Percentiles rank a stretch among this genome's conserved stretches.
Conservation (phyloP, 2,797 vertebrate genomes). For the Sebastes minor region DNA sequence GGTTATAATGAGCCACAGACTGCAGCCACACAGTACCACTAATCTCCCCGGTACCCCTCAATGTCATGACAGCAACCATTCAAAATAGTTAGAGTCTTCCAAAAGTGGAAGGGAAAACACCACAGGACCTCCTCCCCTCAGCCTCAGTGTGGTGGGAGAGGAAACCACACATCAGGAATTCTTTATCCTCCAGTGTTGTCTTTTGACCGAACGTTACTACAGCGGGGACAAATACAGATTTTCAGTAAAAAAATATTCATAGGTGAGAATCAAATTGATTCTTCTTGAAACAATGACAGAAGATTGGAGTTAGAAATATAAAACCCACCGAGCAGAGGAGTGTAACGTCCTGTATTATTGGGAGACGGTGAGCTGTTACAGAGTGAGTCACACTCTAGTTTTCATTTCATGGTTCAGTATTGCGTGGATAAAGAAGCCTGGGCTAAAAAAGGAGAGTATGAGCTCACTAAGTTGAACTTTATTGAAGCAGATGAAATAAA, state of each 20-base stretch:
- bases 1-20: constrained; percentile 41
- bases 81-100: constrained; percentile 39
- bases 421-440: background rate
- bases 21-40: constrained; percentile 37
- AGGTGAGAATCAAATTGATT: background rate
- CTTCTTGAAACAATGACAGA: background rate
- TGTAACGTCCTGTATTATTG: background rate
- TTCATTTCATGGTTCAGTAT: constrained; percentile 11
- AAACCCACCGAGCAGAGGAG: background rate
- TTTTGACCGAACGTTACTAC: background rate
- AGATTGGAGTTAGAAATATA: background rate
- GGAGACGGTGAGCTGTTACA: background rate
- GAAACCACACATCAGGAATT: constrained; percentile 41
- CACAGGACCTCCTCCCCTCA: constrained; percentile 4
- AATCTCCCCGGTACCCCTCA: constrained; percentile 27
- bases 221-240: background rate
- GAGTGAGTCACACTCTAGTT: background rate
- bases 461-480: constrained; percentile 13
- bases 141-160: constrained; percentile 16
- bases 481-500: constrained; percentile 13
- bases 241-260: background rate
- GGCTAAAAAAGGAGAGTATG: background rate
- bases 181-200: background rate
- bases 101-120: constrained; percentile 32
- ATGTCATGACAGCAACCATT: constrained; percentile 46